Conservation (phyloP, 2,888 invertebrate genomes). For the Mechanitis mazaeus region DNA sequence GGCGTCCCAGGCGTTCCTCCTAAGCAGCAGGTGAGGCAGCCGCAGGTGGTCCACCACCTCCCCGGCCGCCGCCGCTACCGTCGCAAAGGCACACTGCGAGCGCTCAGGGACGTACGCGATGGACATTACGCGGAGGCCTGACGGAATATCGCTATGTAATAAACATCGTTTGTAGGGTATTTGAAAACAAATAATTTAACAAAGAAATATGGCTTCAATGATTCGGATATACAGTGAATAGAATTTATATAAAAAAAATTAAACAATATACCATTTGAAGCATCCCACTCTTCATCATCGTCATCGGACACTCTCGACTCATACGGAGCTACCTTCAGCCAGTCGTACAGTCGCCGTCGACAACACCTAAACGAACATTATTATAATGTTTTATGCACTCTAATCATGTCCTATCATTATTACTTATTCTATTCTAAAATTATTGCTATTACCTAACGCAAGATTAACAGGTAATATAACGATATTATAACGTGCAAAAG, state of each 20-base stretch:
- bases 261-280: slow-evolving; percentile 72
- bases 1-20: slow-evolving; percentile 80
- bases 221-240: too few species aligned
- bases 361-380: slow-evolving; percentile 74
- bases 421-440: too few species aligned
- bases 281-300: slow-evolving; percentile 95
- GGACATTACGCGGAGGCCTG: slow-evolving; percentile 88
- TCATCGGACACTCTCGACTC: slow-evolving; percentile 80
- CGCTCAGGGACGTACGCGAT: slow-evolving; percentile 92
- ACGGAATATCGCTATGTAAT: neutral
- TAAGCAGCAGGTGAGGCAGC: slow-evolving; percentile 89
- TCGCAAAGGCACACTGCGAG: slow-evolving; percentile 90
- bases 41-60: slow-evolving; percentile 94
- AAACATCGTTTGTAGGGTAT: neutral
- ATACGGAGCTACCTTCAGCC: slow-evolving; percentile 93
- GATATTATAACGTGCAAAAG: neutral
- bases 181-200: too few species aligned
- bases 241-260: neutral
- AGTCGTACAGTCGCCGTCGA: slow-evolving; percentile 90
- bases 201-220: too few species aligned
- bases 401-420: too few species aligned
- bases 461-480: too few species aligned
- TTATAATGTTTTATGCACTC: neutral
- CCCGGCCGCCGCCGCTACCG: slow-evolving; percentile 91
- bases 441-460: too few species aligned